Base-by-base conservation (phyloP, 1,140 invertebrate species). In the Brachionus calyciflorus region DNA sequence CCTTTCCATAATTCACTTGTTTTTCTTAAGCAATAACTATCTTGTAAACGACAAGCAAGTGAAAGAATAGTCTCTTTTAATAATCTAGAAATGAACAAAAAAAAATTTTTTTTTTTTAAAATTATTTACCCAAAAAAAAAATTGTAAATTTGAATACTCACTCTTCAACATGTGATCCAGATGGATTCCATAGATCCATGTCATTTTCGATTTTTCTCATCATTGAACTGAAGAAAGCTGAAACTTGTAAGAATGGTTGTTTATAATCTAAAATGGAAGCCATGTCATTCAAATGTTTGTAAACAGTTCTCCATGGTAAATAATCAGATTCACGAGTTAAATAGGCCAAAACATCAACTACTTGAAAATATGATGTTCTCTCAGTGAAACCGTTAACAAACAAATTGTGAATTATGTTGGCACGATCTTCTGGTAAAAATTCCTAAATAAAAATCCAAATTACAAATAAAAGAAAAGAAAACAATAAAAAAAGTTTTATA, bases 1-100 rank as follows among this genome's bases (percentile, higher is more conserved):
- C 9, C 10, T 40, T 55, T 17, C 73, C 73, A 76, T n/a, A 76
- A 30, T 19, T 55, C 49, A 48, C 6, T 41, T 24, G 41, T 49
- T 60, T 76, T 76, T 30, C 28, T 37, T 12, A 76, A 55, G 17
- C 73, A 76, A 46, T 55, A 55, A 33, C 17, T 40, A 19, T 55
- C 49, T 30, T 76, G 73, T n/a, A 76, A 28, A 24, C 73, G 73
- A 76, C 73, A 76, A 37, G 73, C 51, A n/a, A 76, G 14, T 30
- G 26, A 17, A 3, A 76, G 14, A 76, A 76, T 76, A 14, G 49
- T 40, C n/a, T 76, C 49, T 60, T 76, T 76, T 14, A 76, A 46
- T 14, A 76, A 26, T 46, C 69, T 75, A 37, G 33, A 37, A 37
- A 37, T 5, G 9, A 37, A 37, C n/a, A n/a, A n/a, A n/a, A n/a